Conservation (phyloP, 1,140 invertebrate genomes). For the Pseudobourletiella spinata region DNA sequence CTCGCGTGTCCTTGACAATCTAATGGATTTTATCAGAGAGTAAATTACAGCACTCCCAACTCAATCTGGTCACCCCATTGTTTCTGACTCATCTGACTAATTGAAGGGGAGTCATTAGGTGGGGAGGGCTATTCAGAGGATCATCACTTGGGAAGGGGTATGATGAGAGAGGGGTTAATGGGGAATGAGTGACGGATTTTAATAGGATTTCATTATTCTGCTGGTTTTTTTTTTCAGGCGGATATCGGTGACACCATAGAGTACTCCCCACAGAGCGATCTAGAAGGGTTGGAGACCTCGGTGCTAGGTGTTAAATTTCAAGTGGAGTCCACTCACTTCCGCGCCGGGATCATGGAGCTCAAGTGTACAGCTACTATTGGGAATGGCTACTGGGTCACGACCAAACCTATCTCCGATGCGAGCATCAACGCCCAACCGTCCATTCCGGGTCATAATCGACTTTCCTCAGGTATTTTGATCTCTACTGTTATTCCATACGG, state of each 20-base stretch:
- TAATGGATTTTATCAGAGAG: too few relatives aligned
- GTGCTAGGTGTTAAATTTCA: constrained; percentile 37
- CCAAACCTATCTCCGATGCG: constrained; percentile 21
- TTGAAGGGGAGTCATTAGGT: too few relatives aligned
- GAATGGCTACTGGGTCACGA: constrained; percentile 31
- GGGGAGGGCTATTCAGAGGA: too few relatives aligned
- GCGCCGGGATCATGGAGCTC: constrained; percentile 37
- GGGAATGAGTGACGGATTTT: too few relatives aligned
- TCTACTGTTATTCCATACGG: neutral
- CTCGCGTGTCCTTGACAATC: too few relatives aligned
- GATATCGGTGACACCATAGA: constrained; percentile 36
- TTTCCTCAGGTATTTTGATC: constrained; percentile 9
- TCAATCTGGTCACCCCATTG: too few relatives aligned
- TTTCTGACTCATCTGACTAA: too few relatives aligned
- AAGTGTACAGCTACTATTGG: constrained; percentile 39
- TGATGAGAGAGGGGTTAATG: too few relatives aligned
- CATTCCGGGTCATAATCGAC: constrained; percentile 24
- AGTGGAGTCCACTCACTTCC: constrained; percentile 37
- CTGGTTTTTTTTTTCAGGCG: constrained; percentile 21
- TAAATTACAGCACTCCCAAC: too few relatives aligned
- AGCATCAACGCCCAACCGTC: constrained; percentile 35
- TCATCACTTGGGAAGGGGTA: too few relatives aligned
- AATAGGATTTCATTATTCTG: too few relatives aligned
- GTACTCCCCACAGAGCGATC: constrained; percentile 35
- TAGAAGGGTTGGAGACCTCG: constrained; percentile 38